Evolutionary conservation across 2,797 vertebrate genomes (phyloP).

Genomic region (Melanotaenia boesemani): DNA sequence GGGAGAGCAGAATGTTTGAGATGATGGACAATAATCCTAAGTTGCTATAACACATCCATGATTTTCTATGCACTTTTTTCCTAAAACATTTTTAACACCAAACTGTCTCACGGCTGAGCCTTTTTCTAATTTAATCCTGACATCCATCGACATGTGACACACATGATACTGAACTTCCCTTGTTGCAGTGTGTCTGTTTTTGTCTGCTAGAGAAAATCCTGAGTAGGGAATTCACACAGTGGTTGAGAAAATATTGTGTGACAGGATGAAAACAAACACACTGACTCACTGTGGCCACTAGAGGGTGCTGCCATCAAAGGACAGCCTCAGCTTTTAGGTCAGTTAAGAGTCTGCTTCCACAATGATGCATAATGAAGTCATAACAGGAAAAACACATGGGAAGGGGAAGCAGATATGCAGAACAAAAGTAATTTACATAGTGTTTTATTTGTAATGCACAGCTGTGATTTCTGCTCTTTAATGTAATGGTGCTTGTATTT

Average conservation of each 20-base stretch:
- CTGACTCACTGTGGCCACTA: conserved; percentile 46
- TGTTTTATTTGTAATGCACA: no score
- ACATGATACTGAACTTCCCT: conserved; percentile 60
- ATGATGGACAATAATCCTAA: conserved; percentile 31
- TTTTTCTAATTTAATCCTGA: conserved; percentile 37
- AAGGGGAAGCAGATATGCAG: no score
- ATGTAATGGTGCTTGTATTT: no score
- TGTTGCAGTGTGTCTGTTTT: conserved; percentile 65
- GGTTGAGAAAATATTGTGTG: conserved; percentile 52
- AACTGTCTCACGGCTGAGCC: conserved; percentile 13
- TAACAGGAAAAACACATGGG: no score
- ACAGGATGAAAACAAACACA: conserved; percentile 70
- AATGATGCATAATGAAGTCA: no score
- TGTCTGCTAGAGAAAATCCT: conserved; percentile 66
- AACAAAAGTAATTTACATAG: no score
- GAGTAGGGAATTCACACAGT: conserved; percentile 61
- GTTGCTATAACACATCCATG: conserved; percentile 4
- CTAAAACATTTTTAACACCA: conserved; percentile 13
- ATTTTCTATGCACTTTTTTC: background rate
- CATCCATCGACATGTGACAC: conserved; percentile 56
- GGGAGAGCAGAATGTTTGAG: background rate
- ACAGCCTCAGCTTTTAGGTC: conserved; percentile 54
- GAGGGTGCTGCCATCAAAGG: conserved; percentile 65
- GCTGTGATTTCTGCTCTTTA: no score
- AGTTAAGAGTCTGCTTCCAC: no score